Evolutionary conservation across 2,797 vertebrate species (phyloP).

Genomic region (Hemitrygon akajei): DNA sequence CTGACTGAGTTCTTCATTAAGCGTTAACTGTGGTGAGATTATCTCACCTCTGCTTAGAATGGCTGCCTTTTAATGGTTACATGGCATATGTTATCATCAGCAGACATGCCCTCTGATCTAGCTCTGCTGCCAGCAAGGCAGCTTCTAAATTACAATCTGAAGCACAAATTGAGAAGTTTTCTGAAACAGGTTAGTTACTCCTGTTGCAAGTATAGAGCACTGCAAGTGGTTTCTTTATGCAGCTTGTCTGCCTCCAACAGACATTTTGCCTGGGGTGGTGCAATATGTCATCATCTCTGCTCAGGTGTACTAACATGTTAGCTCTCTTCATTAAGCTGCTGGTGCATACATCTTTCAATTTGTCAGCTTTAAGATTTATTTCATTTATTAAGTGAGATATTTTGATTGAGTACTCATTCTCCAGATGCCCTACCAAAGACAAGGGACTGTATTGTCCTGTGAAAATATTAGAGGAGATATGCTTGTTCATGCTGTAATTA

Average conservation of each 20-base stretch:
- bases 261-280: neutral
- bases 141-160: neutral
- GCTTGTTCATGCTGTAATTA: neutral
- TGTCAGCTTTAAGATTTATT: neutral
- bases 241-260: neutral
- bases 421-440: neutral
- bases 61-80: neutral
- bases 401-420: neutral
- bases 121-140: neutral
- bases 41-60: neutral
- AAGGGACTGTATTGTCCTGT: neutral
- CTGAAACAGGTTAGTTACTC: neutral
- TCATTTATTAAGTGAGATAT: neutral
- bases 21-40: neutral
- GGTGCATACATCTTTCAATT: neutral
- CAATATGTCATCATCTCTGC: neutral
- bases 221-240: neutral
- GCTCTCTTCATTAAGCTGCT: neutral
- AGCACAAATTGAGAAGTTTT: neutral
- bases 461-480: neutral
- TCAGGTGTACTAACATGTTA: neutral
- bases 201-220: neutral
- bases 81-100: neutral
- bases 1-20: neutral
- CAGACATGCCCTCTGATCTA: neutral